Base-by-base conservation (phyloP, 2,113 vertebrate genomes). In the Melanostigma gelatinosum region DNA sequence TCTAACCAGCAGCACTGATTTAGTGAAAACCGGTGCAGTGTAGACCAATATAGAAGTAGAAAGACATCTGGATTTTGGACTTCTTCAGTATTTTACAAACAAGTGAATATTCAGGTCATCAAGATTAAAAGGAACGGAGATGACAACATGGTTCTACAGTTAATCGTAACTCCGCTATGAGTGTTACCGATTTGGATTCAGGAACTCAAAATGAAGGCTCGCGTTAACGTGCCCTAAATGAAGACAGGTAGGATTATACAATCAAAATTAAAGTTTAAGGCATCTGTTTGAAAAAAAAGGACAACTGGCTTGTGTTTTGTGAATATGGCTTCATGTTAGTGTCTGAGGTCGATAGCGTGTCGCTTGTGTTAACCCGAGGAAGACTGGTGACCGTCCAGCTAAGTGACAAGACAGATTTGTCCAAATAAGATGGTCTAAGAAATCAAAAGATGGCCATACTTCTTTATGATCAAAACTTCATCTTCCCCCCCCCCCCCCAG, bases 211-310 rank as follows among this genome's bases (percentile, higher is more conserved):
- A 78, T 71, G 86, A 88, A 89, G 86, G 84, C 88, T 78, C 0
- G 36, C 63, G 72, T 70, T 58, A 36, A 73, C 74, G 80, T 85
- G 81, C 72, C 48, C 29, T 44, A 77, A 88, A 73, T 82, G 52
- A 76, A 77, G 60, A 79, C 48, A 62, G 64, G 40, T 61, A 32
- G 52, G 72, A 66, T 58, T 71, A 72, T 58, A 85, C 66, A 48
- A 72, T 84, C 60, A 71, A 83, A 87, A 86, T 50, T 9, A 88
- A 91, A 85, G 22, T 70, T 93, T 94, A 95, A 95, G 94, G 94
- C 93, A 90, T 87, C 86, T 86, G 89, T 89, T 81, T 85, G 22
- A 63, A 85, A 36, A 29, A 29, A 85, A 69, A 79, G 24, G 77
- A 80, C 8, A 16, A 79, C 50, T 58, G 38, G 44, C 86, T 65